A percentile compares a stretch with the other conserved stretches of the same genome.
These are phyloP conservation scores for Ophraella communa DNA, from an alignment of 2,888 invertebrate genomes.

Conservation along the genomic window DNA sequence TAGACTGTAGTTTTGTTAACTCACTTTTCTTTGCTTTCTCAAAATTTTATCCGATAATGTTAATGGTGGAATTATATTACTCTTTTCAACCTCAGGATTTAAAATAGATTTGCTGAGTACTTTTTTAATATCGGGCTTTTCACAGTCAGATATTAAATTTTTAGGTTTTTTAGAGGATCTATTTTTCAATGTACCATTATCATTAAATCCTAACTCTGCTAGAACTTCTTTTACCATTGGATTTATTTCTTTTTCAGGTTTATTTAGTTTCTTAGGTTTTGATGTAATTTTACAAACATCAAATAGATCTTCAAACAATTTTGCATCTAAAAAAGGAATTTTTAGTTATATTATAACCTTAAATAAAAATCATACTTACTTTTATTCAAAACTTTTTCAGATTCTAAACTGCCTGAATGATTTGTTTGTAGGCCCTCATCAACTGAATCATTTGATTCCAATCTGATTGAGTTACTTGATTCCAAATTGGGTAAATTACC, in stretches of 20 bases:
- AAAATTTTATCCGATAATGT: slow-evolving; percentile 65
- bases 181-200: slow-evolving; percentile 48
- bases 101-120: slow-evolving; percentile 69
- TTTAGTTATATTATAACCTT: background rate
- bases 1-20: background rate
- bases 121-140: slow-evolving; percentile 61
- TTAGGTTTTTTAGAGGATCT: slow-evolving; percentile 55
- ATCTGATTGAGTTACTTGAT: background rate
- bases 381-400: background rate
- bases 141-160: slow-evolving; percentile 20
- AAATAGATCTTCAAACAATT: slow-evolving; percentile 10
- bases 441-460: too few species aligned
- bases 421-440: too few species aligned
- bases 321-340: background rate
- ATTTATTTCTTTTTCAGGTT: slow-evolving; percentile 15
- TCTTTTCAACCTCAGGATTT: slow-evolving; percentile 71
- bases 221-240: slow-evolving; percentile 26
- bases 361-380: background rate
- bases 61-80: slow-evolving; percentile 67
- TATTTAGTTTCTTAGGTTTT: background rate
- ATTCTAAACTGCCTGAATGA: background rate
- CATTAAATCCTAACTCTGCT: slow-evolving; percentile 35
- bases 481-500: background rate
- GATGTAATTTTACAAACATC: slow-evolving; percentile 1
- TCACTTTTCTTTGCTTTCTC: slow-evolving; percentile 65